A percentile compares a stretch with the other conserved stretches of the same genome.
These are phyloP conservation scores for Apostichopus californicus DNA, from an alignment of 35 echinoderm and acorn worm genomes.

Conservation along the genomic window DNA sequence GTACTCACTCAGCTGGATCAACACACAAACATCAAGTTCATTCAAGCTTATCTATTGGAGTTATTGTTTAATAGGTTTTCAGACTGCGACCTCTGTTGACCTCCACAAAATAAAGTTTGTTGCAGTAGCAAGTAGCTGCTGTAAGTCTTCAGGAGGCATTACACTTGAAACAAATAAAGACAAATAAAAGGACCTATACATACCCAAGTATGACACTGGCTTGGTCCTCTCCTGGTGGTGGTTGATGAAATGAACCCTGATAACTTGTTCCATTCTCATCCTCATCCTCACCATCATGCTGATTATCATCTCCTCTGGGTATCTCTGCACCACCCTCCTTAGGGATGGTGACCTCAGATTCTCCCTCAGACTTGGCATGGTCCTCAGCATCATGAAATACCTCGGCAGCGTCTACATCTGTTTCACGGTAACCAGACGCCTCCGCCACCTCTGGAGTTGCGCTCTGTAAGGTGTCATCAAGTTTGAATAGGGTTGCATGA, in stretches of 20 bases:
- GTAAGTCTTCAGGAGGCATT: too few species aligned
- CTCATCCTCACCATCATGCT: background rate
- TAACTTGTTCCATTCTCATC: background rate
- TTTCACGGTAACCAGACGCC: background rate
- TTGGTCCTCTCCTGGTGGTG: constrained; percentile 2
- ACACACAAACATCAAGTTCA: too few species aligned
- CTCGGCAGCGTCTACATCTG: constrained; percentile 10
- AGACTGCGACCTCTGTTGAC: too few species aligned
- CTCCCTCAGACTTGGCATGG: constrained; percentile 20
- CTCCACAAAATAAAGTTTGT: too few species aligned
- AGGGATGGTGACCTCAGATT: constrained; percentile 8
- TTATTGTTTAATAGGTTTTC: too few species aligned
- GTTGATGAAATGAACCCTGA: background rate
- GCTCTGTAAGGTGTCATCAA: background rate
- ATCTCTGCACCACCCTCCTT: constrained; percentile 31
- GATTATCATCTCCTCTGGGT: background rate
- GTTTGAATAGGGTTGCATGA: background rate
- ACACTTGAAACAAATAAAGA: too few species aligned
- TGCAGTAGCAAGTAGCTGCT: too few species aligned
- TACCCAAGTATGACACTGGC: constrained; percentile 82
- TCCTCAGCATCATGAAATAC: constrained; percentile 90
- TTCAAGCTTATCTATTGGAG: too few species aligned
- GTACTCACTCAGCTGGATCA: too few species aligned
- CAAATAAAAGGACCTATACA: background rate
- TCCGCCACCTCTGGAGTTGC: background rate